Evolutionary conservation across 2,888 invertebrate species (phyloP).

Genomic region (Rhorus exstirpatorius): DNA sequence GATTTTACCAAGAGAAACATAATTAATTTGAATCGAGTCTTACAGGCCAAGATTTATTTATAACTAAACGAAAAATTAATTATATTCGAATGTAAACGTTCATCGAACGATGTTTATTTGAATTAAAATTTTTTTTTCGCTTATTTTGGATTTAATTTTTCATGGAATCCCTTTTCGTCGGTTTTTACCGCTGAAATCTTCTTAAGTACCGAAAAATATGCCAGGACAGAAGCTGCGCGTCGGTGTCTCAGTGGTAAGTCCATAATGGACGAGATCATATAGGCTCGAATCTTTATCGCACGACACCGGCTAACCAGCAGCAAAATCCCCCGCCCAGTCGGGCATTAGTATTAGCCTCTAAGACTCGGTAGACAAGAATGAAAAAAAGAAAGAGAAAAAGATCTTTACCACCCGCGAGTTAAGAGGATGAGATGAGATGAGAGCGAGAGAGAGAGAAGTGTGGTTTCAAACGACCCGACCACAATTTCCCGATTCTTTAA

Average conservation of each 20-base stretch:
- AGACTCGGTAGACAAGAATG: conserved; percentile 18
- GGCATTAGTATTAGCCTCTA: conserved; percentile 41
- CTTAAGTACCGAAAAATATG: not conserved
- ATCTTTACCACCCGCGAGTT: conserved; percentile 57
- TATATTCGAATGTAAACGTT: too few relatives aligned
- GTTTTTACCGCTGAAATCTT: conserved; percentile 5
- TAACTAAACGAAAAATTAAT: too few relatives aligned
- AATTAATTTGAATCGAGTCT: too few relatives aligned
- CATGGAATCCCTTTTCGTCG: not conserved
- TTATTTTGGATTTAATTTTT: not conserved
- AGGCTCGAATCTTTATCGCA: conserved; percentile 15
- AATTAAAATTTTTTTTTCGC: too few relatives aligned
- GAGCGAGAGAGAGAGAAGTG: conserved; percentile 26
- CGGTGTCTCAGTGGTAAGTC: conserved; percentile 1
- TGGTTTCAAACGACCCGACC: conserved; percentile 79
- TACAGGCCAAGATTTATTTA: too few relatives aligned
- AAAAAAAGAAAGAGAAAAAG: conserved; percentile 22
- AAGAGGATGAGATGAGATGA: conserved; percentile 78
- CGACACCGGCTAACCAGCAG: conserved; percentile 21
- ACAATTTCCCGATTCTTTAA: conserved; percentile 77
- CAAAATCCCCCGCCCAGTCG: not conserved
- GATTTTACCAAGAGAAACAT: too few relatives aligned
- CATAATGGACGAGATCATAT: conserved; percentile 19
- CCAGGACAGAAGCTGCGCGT: conserved; percentile 42
- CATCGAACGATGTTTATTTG: too few relatives aligned